phyloP scores from a whole-genome alignment of 2,113 vertebrate species.

The Delphinus delphis region DNA sequence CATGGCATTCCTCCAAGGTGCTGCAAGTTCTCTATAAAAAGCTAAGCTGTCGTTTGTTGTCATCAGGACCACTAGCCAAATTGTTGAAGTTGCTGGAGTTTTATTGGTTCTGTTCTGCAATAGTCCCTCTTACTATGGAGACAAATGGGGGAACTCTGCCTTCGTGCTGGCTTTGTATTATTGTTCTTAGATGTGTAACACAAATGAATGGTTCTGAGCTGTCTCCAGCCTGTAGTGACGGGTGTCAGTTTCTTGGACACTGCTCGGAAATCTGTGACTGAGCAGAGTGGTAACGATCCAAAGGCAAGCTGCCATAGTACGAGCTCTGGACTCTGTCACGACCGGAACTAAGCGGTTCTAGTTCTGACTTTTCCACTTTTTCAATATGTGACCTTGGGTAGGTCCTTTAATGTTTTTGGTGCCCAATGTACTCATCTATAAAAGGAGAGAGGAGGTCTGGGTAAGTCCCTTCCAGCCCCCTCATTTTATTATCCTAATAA shows the following conservation, averaged over 20 bases:
- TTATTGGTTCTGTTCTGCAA: constrained; percentile 84
- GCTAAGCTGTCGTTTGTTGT: constrained; percentile 63
- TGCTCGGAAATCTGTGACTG: constrained; percentile 71
- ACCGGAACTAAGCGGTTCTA: neutral
- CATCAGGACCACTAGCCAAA: constrained; percentile 78
- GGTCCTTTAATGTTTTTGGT: neutral
- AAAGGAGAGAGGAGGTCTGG: neutral
- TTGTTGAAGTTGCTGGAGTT: constrained; percentile 76
- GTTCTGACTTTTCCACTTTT: neutral
- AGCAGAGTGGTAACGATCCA: constrained; percentile 45
- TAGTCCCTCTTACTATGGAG: constrained; percentile 80
- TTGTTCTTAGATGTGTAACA: constrained; percentile 75
- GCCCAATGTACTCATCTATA: neutral
- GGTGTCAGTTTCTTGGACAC: constrained; percentile 71
- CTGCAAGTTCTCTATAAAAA: constrained; percentile 79
- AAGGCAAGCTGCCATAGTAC: constrained; percentile 18
- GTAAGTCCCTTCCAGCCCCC: neutral
- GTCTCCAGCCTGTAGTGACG: constrained; percentile 72
- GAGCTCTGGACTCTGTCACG: neutral
- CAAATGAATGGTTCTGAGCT: constrained; percentile 76
- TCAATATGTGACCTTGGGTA: neutral
- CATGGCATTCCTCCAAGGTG: constrained; percentile 61
- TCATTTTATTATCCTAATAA: constrained; percentile 45
- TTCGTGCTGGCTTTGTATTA: constrained; percentile 76
- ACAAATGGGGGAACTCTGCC: constrained; percentile 79